These are phyloP conservation scores for Strix uralensis DNA, from an alignment of 2,113 vertebrate species.

Conservation along the genomic window DNA sequence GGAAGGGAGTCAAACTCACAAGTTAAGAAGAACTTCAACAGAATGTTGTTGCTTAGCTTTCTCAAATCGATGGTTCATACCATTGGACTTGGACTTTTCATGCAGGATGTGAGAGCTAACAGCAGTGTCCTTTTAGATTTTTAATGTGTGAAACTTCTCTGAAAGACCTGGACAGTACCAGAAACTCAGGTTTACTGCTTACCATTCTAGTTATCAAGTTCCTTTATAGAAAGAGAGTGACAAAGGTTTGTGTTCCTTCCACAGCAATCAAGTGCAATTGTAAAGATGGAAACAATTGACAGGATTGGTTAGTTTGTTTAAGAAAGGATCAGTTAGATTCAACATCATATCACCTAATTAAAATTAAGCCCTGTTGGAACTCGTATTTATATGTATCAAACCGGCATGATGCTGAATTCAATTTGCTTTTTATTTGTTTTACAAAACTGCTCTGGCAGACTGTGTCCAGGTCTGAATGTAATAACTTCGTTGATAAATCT, in stretches of 20 bases:
- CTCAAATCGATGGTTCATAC: neutral
- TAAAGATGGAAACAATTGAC: neutral
- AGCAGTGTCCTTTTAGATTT: neutral
- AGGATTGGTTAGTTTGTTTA: neutral
- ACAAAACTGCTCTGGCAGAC: neutral
- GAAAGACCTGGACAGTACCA: neutral
- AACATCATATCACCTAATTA: neutral
- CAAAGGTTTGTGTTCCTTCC: neutral
- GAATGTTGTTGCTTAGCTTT: neutral
- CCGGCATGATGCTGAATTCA: neutral
- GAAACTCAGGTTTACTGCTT: neutral
- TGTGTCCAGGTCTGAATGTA: neutral
- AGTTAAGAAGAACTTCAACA: neutral
- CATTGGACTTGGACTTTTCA: neutral
- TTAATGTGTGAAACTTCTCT: neutral
- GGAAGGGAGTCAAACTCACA: neutral
- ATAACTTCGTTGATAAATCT: neutral
- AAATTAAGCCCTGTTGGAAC: neutral
- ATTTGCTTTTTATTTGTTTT: neutral
- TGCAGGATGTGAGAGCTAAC: neutral
- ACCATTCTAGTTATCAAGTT: neutral
- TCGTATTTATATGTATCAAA: neutral
- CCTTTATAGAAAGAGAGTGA: neutral
- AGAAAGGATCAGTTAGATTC: neutral
- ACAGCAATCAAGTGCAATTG: neutral